Conservation (phyloP, 2,888 invertebrate genomes). For the Watsonalla cultraria region DNA sequence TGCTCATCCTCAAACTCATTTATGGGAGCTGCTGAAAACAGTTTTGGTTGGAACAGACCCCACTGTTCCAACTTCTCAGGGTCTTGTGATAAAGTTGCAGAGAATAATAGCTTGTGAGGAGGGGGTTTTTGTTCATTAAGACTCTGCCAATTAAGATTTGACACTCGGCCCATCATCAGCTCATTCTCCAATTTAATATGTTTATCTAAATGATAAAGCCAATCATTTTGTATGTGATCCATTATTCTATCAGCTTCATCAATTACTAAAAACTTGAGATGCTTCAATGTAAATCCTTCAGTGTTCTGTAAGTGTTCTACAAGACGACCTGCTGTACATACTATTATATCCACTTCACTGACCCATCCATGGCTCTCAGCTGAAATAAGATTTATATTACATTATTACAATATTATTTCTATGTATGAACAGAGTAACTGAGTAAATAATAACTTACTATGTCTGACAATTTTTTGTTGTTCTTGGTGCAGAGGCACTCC, state of each 20-base stretch:
- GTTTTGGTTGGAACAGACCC: slow-evolving; percentile 93
- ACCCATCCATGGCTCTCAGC: slow-evolving; percentile 78
- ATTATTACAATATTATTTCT: not conserved
- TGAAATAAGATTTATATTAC: slow-evolving; percentile 40
- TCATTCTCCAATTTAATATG: slow-evolving; percentile 80
- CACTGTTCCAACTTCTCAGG: slow-evolving; percentile 95
- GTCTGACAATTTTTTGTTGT: slow-evolving; percentile 80
- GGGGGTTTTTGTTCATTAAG: slow-evolving; percentile 68
- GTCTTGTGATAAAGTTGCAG: slow-evolving; percentile 98
- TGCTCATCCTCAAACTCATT: slow-evolving; percentile 47
- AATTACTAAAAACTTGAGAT: slow-evolving; percentile 89
- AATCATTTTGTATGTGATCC: slow-evolving; percentile 94
- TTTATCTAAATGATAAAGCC: slow-evolving; percentile 89
- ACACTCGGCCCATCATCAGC: slow-evolving; percentile 66
- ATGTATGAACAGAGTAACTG: too few species aligned
- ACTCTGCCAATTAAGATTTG: slow-evolving; percentile 71
- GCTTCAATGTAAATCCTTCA: slow-evolving; percentile 84
- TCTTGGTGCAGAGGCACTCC: slow-evolving; percentile 82
- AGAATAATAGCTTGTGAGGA: slow-evolving; percentile 95
- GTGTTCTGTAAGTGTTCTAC: slow-evolving; percentile 94
- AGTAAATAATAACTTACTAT: slow-evolving; percentile 50
- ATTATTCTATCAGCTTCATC: slow-evolving; percentile 98
- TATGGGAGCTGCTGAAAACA: slow-evolving; percentile 87
- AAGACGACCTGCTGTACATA: slow-evolving; percentile 95
- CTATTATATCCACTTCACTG: slow-evolving; percentile 88